Evolutionary conservation across 2,888 invertebrate species (phyloP), one percentile per base, ranked within the genome.

Genomic region (Tethea ocularis): DNA sequence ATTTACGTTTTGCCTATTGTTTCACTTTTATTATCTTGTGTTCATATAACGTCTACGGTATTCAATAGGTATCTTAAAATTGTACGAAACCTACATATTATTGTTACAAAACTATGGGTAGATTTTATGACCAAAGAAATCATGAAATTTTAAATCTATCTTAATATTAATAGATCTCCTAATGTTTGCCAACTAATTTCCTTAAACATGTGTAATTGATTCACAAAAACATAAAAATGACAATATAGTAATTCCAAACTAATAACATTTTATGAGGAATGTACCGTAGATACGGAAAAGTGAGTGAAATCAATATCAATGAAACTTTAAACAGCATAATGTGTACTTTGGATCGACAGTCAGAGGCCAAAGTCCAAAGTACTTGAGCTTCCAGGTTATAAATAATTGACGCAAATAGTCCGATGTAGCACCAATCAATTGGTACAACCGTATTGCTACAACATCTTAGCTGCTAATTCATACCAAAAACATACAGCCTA

Each of bases 341-440:
- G 17, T 8, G 41, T 41, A 17, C 7, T 17, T 17, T 20, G 46
- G 10, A n/a, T 46, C 46, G 46, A 46, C 20, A 46, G 46, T 2
- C 46, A 46, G 46, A 20, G 46, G 46, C 41, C 41, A 46, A 20
- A 46, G 41, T 46, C 2, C 24, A 24, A 24, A n/a, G n/a, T n/a
- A 29, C 17, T 29, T 52, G 17, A 52, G 13, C 13, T 11, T 29
- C 36, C 36, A 38, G 15, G 7, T 20, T 33, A 33, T 54, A 22
- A 54, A 54, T 54, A 54, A 54, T 54, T 54, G 22, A 54, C 29
- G 33, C 33, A 54, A 54, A 54, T 54, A 33, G 33, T 20, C 54
- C 15, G 1, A 20, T n/a, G 22, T 54, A 24, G 29, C 23, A 26
- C 20, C 29, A 29, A 17, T 26, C 17, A n/a, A 29, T 24, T 15